phyloP scores from a whole-genome alignment of 1,140 invertebrate species.

The Heterodera carotae region DNA sequence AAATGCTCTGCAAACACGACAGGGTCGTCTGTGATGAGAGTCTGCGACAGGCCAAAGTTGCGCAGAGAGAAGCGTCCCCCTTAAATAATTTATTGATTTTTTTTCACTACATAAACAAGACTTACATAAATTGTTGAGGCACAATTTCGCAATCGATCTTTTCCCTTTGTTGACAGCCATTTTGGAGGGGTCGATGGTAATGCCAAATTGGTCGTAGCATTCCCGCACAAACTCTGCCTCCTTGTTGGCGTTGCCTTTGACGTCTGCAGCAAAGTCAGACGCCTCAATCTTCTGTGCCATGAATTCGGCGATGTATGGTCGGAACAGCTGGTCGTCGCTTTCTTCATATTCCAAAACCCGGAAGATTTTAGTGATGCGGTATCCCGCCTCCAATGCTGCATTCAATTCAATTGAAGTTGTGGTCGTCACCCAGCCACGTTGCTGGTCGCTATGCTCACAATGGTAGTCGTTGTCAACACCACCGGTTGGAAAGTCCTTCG shows the following conservation, averaged over 20 bases:
- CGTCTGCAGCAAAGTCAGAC: not conserved
- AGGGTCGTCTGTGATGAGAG: not conserved
- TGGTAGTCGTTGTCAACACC: too few species aligned
- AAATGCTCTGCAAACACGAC: not conserved
- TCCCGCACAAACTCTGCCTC: conserved; percentile 11
- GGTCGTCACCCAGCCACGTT: too few species aligned
- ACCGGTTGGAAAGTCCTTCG: too few species aligned
- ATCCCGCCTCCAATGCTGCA: too few species aligned
- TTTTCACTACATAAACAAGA: not conserved
- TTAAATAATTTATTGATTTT: not conserved
- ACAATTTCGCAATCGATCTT: not conserved
- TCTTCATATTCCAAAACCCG: conserved; percentile 3
- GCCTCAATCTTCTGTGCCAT: conserved; percentile 14
- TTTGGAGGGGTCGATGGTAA: not conserved
- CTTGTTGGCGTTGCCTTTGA: conserved; percentile 10
- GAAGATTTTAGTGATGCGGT: not conserved
- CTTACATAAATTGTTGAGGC: too few species aligned
- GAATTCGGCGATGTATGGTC: conserved; percentile 16
- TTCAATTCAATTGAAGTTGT: too few species aligned
- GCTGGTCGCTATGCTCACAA: too few species aligned
- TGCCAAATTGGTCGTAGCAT: not conserved
- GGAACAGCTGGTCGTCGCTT: conserved; percentile 4
- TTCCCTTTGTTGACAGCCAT: conserved; percentile 10
- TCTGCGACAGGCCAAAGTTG: conserved; percentile 1
- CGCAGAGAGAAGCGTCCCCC: conserved; percentile 3